A percentile compares a stretch with the other conserved stretches of the same genome.
phyloP scores from a whole-genome alignment of 2,797 vertebrate species.

The Oophaga sylvatica region DNA sequence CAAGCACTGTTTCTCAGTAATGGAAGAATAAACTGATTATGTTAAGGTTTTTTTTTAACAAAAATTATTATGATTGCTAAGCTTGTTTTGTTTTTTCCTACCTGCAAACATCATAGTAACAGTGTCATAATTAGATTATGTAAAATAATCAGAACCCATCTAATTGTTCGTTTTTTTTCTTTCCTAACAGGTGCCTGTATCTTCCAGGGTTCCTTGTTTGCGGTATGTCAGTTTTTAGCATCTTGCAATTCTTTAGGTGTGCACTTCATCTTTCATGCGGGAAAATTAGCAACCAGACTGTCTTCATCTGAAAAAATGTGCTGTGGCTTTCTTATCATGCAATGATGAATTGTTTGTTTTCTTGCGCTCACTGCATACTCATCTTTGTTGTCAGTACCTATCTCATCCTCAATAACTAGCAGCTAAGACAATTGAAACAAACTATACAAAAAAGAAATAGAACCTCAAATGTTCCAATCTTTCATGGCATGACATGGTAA shows the following conservation, averaged over 20 bases:
- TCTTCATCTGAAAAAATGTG: background rate
- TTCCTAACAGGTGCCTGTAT: conserved; percentile 75
- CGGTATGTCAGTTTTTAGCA: conserved; percentile 72
- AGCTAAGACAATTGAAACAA: background rate
- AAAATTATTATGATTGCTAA: no score
- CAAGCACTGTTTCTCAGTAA: no score
- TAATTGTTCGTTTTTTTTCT: conserved; percentile 33
- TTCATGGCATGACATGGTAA: no score
- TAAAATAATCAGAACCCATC: background rate
- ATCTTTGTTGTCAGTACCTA: background rate
- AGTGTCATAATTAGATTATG: background rate
- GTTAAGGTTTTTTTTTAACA: no score
- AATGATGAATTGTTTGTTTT: background rate
- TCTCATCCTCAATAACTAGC: background rate
- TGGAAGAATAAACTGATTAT: no score
- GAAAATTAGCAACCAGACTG: background rate
- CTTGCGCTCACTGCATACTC: background rate
- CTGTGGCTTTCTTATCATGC: background rate
- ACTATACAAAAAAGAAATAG: background rate
- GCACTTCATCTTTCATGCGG: background rate
- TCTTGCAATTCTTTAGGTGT: background rate
- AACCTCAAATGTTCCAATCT: no score
- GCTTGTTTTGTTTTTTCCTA: no score
- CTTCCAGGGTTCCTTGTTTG: conserved; percentile 71
- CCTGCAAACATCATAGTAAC: no score